Evolutionary conservation across 2,113 vertebrate genomes (phyloP), one percentile per base, ranked within the genome.

Genomic region (Carlito syrichta): DNA sequence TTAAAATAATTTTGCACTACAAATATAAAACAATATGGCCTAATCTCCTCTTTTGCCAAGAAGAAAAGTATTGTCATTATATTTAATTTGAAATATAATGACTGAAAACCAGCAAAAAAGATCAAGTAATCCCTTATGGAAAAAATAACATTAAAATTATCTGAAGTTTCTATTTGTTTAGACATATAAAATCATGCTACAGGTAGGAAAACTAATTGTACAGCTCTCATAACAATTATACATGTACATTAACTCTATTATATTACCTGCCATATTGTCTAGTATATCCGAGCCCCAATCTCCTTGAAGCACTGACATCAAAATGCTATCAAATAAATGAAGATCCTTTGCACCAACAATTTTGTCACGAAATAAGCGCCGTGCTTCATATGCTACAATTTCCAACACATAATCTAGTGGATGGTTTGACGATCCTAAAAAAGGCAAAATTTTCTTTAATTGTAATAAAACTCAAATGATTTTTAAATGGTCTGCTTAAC

Each of bases 231-330:
- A 73, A 58, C 8, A 58, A 54, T 38, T 60, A 77, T 2, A n/a
- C 32, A 54, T 56, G 79, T 35, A 81, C 6, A 92, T 74, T 35
- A 63, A 66, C 14, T 68, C 60, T 27, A 3, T 62, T 35, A 19
- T 38, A 68, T 98, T 99, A 99, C 99, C 99, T 98, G 99, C 97
- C 99, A 99, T 99, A 97, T 99, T 99, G 77, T 99, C 99, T 32
- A 99, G 97, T 73, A 99, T 95, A 56, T 99, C 99, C 62, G 99
- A 99, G 91, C 99, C 98, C 99, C 99, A 99, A 89, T 99, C 99
- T 95, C 98, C 99, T 68, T 99, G 98, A 97, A 99, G 98, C 69
- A 99, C 99, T 22, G 99, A 99, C 10, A 98, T 98, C 94, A 99
- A 99, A 98, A 99, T 98, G 97, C 98, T 99, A 94, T 99, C 99